A percentile compares a stretch with the other conserved stretches of the same genome.
Evolutionary conservation across 2,888 invertebrate species (phyloP).

Genomic region (Ferrisia virgata): DNA sequence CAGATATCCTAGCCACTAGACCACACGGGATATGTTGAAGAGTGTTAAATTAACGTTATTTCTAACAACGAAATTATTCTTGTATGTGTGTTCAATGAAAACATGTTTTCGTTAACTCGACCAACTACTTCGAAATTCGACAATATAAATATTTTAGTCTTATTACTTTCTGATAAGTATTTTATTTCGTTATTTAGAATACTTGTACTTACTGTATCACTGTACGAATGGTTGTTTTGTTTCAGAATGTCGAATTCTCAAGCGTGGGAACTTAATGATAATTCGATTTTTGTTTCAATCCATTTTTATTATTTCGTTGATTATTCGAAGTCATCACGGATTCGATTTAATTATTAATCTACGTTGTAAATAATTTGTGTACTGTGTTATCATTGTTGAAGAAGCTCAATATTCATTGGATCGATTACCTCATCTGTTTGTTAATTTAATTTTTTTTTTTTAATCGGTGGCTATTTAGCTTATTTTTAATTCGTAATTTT

Average conservation of each 20-base stretch:
- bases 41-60: neutral
- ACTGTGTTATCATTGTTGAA: neutral
- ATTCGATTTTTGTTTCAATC: no score
- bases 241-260: no score
- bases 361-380: neutral
- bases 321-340: neutral
- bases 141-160: no score
- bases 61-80: neutral
- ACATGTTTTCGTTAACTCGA: no score
- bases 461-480: neutral
- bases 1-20: constrained; percentile 44
- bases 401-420: neutral
- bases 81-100: no score
- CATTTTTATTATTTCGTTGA: neutral
- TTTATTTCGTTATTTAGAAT: no score
- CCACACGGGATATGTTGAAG: constrained; percentile 21
- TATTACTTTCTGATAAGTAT: no score
- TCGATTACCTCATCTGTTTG: neutral
- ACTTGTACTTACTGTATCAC: no score
- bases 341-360: neutral
- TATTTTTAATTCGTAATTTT: neutral
- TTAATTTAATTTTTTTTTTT: neutral
- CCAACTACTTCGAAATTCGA: no score
- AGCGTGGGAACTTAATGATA: no score
- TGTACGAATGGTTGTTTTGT: no score